phyloP scores from a whole-genome alignment of 2,797 vertebrate genomes.

The Sciaenops ocellatus region DNA sequence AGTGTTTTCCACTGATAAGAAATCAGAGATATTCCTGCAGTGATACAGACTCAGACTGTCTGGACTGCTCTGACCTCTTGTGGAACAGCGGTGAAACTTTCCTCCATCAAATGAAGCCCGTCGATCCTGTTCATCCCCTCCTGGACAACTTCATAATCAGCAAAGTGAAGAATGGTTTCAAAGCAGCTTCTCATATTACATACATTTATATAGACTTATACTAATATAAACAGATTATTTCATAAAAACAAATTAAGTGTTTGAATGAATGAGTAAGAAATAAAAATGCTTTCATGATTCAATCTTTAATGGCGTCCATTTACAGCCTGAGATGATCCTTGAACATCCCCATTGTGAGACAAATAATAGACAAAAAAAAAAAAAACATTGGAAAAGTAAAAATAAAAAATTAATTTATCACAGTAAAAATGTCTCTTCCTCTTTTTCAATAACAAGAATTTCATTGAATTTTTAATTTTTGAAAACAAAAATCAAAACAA shows the following conservation, averaged over 20 bases:
- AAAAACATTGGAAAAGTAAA: not conserved
- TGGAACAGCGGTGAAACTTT: conserved; percentile 55
- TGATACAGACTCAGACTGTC: not conserved
- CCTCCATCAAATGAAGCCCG: not conserved
- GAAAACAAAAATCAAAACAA: conserved; percentile 3
- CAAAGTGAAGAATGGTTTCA: not conserved
- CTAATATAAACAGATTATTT: no score
- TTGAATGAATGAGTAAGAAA: not conserved
- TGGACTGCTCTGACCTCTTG: conserved; percentile 66
- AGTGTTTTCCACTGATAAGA: not conserved
- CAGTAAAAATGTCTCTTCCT: not conserved
- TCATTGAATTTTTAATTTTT: not conserved
- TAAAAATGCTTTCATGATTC: conserved; percentile 6
- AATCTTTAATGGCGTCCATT: conserved; percentile 59
- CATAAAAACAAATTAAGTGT: no score
- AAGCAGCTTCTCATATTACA: not conserved
- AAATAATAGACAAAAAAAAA: not conserved
- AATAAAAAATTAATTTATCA: not conserved
- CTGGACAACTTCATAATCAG: not conserved
- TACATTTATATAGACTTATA: not conserved
- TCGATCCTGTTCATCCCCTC: not conserved
- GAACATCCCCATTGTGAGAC: conserved; percentile 15
- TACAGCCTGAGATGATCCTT: conserved; percentile 14
- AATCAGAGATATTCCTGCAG: not conserved
- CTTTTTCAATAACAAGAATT: not conserved